Conservation (phyloP, 2,797 vertebrate genomes). For the Melanotaenia trifasciata region DNA sequence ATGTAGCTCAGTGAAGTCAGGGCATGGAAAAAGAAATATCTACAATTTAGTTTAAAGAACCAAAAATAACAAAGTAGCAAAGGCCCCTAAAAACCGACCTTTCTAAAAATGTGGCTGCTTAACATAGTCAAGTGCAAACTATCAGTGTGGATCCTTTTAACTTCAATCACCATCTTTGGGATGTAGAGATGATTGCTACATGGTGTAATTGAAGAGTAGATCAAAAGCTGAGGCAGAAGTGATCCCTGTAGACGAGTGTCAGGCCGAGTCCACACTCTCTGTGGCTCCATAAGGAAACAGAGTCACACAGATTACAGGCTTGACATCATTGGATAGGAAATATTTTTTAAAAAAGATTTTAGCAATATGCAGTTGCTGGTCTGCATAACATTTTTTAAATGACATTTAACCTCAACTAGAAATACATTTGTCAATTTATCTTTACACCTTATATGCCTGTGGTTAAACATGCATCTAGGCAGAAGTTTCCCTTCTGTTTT, state of each 20-base stretch:
- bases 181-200: slow-evolving; percentile 78
- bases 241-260: slow-evolving; percentile 64
- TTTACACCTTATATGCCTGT: too few relatives aligned
- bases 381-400: not conserved
- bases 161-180: slow-evolving; percentile 70
- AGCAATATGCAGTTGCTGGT: not conserved
- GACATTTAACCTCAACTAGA: not conserved
- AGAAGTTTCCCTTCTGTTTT: not conserved
- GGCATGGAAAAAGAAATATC: slow-evolving; percentile 48
- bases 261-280: slow-evolving; percentile 44
- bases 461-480: too few relatives aligned
- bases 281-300: slow-evolving; percentile 47
- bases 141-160: slow-evolving; percentile 77
- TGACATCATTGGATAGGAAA: slow-evolving; percentile 40
- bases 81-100: slow-evolving; percentile 42
- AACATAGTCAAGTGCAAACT: slow-evolving; percentile 63
- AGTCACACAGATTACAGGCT: slow-evolving; percentile 66
- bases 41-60: slow-evolving; percentile 50
- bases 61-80: slow-evolving; percentile 45
- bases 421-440: not conserved
- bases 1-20: slow-evolving; percentile 1
- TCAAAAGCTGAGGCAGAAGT: slow-evolving; percentile 71
- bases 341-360: not conserved
- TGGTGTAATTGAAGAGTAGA: slow-evolving; percentile 83
- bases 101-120: slow-evolving; percentile 41